Conservation (phyloP, 2,113 vertebrate species). For the Protomyctophum bolini region DNA sequence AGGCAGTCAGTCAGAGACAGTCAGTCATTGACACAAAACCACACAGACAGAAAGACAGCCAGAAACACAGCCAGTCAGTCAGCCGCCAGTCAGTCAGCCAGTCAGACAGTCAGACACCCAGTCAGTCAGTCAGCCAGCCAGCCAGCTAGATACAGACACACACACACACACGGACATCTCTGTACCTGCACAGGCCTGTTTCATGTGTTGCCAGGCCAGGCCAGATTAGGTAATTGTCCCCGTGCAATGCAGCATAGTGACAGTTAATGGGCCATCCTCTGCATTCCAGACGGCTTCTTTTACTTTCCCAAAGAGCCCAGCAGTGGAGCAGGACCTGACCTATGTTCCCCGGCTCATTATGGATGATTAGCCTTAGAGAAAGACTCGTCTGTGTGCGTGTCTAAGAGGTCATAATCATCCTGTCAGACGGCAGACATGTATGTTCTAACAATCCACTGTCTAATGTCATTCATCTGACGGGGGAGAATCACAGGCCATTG, state of each 20-base stretch:
- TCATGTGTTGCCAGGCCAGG: conserved; percentile 67
- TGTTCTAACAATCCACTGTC: background rate
- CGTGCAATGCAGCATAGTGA: conserved; percentile 46
- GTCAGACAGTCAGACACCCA: background rate
- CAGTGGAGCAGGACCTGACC: conserved; percentile 55
- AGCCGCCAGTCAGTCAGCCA: background rate
- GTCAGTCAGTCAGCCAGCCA: conserved; percentile 19
- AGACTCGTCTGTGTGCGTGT: conserved; percentile 50
- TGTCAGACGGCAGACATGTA: conserved; percentile 32
- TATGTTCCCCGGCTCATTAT: conserved; percentile 50
- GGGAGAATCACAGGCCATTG: conserved; percentile 22
- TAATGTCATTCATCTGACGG: conserved; percentile 17
- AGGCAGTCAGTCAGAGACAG: conserved; percentile 43
- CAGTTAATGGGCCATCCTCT: conserved; percentile 64
- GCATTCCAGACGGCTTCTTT: conserved; percentile 64
- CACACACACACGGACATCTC: conserved; percentile 1
- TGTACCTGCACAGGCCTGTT: conserved; percentile 50
- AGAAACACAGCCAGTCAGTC: background rate
- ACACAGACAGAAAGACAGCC: background rate
- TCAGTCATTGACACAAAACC: conserved; percentile 22
- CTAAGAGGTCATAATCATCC: conserved; percentile 62
- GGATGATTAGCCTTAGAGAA: conserved; percentile 43
- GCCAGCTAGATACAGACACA: background rate
- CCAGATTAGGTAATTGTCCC: conserved; percentile 61
- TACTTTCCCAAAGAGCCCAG: conserved; percentile 19